Percentiles rank a stretch among this genome's conserved stretches.
These are phyloP conservation scores for Zaprionus taronus DNA, from an alignment of 1,140 invertebrate genomes.

Conservation along the genomic window DNA sequence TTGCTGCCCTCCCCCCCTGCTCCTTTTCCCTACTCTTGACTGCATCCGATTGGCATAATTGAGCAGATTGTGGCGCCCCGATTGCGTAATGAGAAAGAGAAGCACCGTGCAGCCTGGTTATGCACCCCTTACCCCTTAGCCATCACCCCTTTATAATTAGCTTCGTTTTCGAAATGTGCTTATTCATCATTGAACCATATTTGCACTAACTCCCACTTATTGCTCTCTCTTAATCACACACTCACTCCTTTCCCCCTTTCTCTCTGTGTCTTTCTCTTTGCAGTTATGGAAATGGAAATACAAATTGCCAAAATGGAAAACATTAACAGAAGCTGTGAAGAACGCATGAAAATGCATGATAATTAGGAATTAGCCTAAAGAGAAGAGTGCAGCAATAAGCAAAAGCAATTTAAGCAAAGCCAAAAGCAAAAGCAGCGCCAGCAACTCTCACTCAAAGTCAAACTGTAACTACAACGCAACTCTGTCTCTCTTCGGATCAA, in stretches of 20 bases:
- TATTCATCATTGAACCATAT: constrained; percentile 7
- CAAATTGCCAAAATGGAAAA: constrained; percentile 36
- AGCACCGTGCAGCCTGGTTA: no score
- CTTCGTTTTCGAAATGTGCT: not conserved
- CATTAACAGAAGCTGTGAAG: constrained; percentile 20
- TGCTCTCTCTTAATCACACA: not conserved
- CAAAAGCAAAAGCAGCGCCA: constrained; percentile 51
- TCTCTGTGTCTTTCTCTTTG: constrained; percentile 17
- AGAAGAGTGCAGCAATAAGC: constrained; percentile 18
- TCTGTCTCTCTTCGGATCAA: constrained; percentile 21
- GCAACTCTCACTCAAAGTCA: constrained; percentile 3
- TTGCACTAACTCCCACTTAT: not conserved
- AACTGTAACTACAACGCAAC: constrained; percentile 4
- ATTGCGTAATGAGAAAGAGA: constrained; percentile 45
- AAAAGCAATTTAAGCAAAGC: not conserved
- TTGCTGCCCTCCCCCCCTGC: constrained; percentile 1
- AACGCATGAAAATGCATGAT: constrained; percentile 31
- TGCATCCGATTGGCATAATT: constrained; percentile 61
- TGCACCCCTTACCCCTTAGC: not conserved
- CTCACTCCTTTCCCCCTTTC: constrained; percentile 1
- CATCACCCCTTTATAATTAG: constrained; percentile 13
- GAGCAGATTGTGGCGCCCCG: constrained; percentile 33
- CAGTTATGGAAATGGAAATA: constrained; percentile 42
- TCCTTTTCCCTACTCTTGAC: constrained; percentile 24
- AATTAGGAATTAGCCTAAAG: constrained; percentile 26